Evolutionary conservation across 2,113 vertebrate genomes (phyloP), one percentile per base, ranked within the genome.

Genomic region (Alaudala cheleensis): DNA sequence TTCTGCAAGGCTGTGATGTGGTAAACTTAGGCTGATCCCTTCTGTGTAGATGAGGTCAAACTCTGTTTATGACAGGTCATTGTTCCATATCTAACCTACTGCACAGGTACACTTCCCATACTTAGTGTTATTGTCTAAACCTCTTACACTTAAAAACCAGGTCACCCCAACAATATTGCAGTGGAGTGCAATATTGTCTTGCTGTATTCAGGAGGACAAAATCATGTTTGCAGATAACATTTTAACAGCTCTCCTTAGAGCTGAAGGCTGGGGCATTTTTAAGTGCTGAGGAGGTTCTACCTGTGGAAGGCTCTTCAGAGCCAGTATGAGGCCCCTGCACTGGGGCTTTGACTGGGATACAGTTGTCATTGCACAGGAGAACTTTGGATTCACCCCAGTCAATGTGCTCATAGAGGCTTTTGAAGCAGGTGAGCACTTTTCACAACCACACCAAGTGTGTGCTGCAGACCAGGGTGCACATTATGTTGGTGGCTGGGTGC

Each of bases 21-120:
- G 82, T 45, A 94, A 77, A 80, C 53, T 50, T 37, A 72, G 67
- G 10, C 33, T 61, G 5, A 70, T 84, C 9, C 24, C 24, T 62
- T 67, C 61, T 54, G 10, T 2, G 1, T 24, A 90, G 56, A 23
- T 33, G 60, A 92, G 42, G 51, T 33, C 88, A 96, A 83, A 67
- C 19, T 56, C 69, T 73, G 58, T 66, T 87, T 90, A 76, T 5
- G 6, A 40, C 45, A 56, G 61, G 47, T 51, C 39, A 61, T 78
- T 94, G 83, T 84, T 94, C 80, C 44, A 17, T 10, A 58, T 56
- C 45, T 86, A 33, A 40, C 26, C 33, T 88, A 74, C 74, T 92
- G 80, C 88, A 84, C 0, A 6, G 33, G 39, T 44, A 62, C 19
- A 44, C 45, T 86, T 93, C 47, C 50, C 90, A 16, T 81, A 71